Percentiles rank a stretch among this genome's conserved stretches.
phyloP scores from a whole-genome alignment of 2,888 invertebrate species.

The Drosophila rubida region DNA sequence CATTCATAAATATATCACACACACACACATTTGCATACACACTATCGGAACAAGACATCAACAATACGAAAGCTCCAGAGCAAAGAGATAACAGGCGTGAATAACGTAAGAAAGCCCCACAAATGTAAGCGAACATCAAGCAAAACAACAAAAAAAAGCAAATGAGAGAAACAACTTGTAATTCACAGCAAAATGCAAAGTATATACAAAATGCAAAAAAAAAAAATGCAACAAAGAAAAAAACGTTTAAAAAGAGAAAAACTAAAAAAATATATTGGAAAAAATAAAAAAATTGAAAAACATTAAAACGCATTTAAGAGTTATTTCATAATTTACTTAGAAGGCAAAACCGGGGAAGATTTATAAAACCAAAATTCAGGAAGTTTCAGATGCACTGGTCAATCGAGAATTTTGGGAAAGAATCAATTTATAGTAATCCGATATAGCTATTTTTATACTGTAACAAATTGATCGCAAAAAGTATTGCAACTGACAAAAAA shows the following conservation, averaged over 20 bases:
- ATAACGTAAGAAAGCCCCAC: constrained; percentile 36
- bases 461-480: too few relatives aligned
- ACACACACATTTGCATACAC: constrained; percentile 10
- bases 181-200: constrained; percentile 62
- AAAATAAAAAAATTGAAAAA: constrained; percentile 79
- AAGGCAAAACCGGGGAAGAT: too few relatives aligned
- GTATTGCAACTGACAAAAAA: too few relatives aligned
- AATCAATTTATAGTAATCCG: too few relatives aligned
- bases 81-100: constrained; percentile 36
- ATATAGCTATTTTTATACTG: too few relatives aligned
- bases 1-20: neutral
- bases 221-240: constrained; percentile 49
- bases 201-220: constrained; percentile 68
- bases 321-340: constrained; percentile 5
- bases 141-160: constrained; percentile 28
- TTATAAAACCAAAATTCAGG: too few relatives aligned
- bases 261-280: constrained; percentile 71
- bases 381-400: too few relatives aligned
- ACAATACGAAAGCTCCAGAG: constrained; percentile 44
- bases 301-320: constrained; percentile 20
- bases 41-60: constrained; percentile 31
- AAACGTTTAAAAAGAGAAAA: constrained; percentile 60
- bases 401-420: neutral
- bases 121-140: constrained; percentile 47
- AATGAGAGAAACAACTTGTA: constrained; percentile 40